These are phyloP conservation scores for Spea bombifrons DNA, from an alignment of 2,113 vertebrate genomes.

Conservation along the genomic window DNA sequence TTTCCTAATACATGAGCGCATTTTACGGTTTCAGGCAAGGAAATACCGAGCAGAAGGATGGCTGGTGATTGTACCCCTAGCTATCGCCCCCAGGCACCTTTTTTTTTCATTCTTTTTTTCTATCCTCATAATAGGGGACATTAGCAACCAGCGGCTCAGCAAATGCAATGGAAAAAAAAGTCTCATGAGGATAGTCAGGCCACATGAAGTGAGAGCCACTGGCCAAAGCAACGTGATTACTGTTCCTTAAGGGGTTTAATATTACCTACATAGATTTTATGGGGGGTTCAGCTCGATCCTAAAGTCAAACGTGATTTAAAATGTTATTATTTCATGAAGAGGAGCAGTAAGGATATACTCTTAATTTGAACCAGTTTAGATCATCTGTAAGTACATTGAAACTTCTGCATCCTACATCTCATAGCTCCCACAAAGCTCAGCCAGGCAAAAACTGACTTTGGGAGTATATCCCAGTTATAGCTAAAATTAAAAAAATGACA, in stretches of 20 bases:
- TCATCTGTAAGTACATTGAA: not conserved
- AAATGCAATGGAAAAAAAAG: conserved; percentile 66
- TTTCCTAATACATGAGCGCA: conserved; percentile 66
- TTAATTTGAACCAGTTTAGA: conserved; percentile 32
- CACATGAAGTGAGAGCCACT: conserved; percentile 77
- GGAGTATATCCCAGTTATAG: too few species aligned
- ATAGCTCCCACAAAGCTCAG: too few species aligned
- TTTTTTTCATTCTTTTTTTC: conserved; percentile 60
- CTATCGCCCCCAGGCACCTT: conserved; percentile 64
- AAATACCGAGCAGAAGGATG: conserved; percentile 66
- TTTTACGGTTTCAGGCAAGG: conserved; percentile 58
- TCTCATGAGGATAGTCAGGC: conserved; percentile 65
- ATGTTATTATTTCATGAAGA: conserved; percentile 75
- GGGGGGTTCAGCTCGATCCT: conserved; percentile 70
- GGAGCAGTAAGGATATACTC: conserved; percentile 58
- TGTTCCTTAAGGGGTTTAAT: conserved; percentile 74
- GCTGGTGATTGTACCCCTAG: conserved; percentile 57
- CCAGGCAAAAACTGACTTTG: too few species aligned
- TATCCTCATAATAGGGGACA: conserved; percentile 68
- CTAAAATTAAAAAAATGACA: too few species aligned
- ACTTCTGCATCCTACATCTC: not conserved
- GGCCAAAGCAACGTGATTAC: conserved; percentile 85
- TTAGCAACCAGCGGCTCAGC: conserved; percentile 86
- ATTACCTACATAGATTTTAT: conserved; percentile 73
- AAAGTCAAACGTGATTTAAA: conserved; percentile 89